These are phyloP conservation scores for Lapara coniferarum DNA, from an alignment of 2,888 invertebrate genomes.

Conservation along the genomic window DNA sequence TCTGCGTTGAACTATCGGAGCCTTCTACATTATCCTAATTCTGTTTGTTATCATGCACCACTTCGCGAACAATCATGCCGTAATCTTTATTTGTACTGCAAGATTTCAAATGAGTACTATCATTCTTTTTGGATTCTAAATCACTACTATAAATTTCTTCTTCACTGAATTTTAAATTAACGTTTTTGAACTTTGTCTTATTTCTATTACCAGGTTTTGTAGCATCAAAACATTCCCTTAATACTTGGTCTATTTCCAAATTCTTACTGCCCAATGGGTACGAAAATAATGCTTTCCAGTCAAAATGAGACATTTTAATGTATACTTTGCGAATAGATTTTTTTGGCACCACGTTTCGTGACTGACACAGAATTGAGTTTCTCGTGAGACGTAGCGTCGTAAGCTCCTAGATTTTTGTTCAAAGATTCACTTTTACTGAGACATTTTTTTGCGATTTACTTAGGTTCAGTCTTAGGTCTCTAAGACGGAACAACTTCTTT, in stretches of 20 bases:
- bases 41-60: neutral
- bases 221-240: neutral
- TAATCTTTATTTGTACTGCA: neutral
- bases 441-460: neutral
- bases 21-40: neutral
- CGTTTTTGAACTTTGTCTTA: neutral
- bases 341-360: neutral
- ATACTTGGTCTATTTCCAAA: neutral
- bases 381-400: neutral
- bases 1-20: neutral
- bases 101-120: neutral
- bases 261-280: neutral
- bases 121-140: neutral
- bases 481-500: too few species aligned
- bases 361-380: neutral
- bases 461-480: too few species aligned
- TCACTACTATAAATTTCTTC: neutral
- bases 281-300: slow-evolving; percentile 4
- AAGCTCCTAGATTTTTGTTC: neutral
- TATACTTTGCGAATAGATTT: slow-evolving; percentile 8
- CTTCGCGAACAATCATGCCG: neutral
- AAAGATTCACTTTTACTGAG: neutral
- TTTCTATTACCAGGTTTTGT: neutral
- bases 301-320: neutral
- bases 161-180: neutral